Conservation (phyloP, 1,140 invertebrate genomes). For the Apocrypta bakeri region DNA sequence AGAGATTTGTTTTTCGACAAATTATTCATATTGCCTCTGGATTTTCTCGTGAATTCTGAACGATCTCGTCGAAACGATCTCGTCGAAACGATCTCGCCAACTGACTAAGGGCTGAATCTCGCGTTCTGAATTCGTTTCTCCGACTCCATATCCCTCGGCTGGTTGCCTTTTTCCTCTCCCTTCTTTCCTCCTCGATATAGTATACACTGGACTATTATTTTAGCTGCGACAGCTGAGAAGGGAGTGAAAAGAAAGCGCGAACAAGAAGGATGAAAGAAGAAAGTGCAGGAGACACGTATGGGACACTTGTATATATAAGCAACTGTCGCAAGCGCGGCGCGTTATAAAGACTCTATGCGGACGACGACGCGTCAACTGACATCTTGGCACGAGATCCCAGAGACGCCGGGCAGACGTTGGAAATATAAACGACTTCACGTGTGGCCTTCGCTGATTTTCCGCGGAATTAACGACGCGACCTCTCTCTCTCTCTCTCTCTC, state of each 20-base stretch:
- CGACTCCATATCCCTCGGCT: no score
- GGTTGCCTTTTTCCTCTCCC: no score
- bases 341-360: neutral
- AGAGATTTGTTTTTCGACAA: constrained; percentile 15
- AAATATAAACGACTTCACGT: constrained; percentile 4
- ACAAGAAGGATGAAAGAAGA: neutral
- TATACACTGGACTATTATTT: no score
- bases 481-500: neutral
- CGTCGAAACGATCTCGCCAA: neutral
- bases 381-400: constrained; percentile 22
- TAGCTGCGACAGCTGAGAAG: no score
- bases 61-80: no score
- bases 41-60: no score
- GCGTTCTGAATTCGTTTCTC: no score
- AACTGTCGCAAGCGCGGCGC: constrained; percentile 12
- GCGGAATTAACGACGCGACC: constrained; percentile 1
- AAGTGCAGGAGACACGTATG: neutral
- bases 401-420: neutral
- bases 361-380: constrained; percentile 14
- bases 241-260: neutral
- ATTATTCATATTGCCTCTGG: neutral
- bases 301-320: constrained; percentile 13
- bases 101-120: no score
- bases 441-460: constrained; percentile 12
- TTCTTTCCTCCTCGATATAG: no score